Conservation (phyloP, 2,797 vertebrate species). For the Huso huso region DNA sequence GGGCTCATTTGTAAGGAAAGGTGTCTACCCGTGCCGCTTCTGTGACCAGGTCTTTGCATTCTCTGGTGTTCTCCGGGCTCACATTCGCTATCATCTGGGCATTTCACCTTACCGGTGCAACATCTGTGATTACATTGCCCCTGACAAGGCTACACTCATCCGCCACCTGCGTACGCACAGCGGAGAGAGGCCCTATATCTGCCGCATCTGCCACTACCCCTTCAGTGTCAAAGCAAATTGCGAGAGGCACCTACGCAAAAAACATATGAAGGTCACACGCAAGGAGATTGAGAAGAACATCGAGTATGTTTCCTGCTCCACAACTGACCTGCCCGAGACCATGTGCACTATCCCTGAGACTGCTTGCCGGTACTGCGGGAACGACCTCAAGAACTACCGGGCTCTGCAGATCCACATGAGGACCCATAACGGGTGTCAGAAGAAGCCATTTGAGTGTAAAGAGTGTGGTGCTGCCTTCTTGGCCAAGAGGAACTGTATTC, state of each 20-base stretch:
- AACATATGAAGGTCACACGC: slow-evolving; percentile 87
- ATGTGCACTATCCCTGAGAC: slow-evolving; percentile 58
- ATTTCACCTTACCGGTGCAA: slow-evolving; percentile 90
- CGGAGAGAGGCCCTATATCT: slow-evolving; percentile 89
- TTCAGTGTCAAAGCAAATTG: slow-evolving; percentile 98
- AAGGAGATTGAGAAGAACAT: slow-evolving; percentile 97
- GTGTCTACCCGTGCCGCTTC: slow-evolving; percentile 83
- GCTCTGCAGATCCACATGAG: slow-evolving; percentile 90
- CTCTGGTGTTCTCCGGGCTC: slow-evolving; percentile 82
- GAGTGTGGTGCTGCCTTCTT: slow-evolving; percentile 84
- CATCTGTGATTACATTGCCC: slow-evolving; percentile 90
- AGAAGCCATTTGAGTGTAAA: slow-evolving; percentile 87
- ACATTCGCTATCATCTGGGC: slow-evolving; percentile 88
- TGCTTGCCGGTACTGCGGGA: slow-evolving; percentile 77
- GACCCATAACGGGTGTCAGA: slow-evolving; percentile 81
- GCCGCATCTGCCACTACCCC: slow-evolving; percentile 91
- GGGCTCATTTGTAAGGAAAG: slow-evolving; percentile 53
- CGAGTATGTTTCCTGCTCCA: slow-evolving; percentile 76
- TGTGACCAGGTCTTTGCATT: slow-evolving; percentile 87
- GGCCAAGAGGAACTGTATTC: slow-evolving; percentile 88
- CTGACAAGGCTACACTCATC: slow-evolving; percentile 90
- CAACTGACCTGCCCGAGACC: slow-evolving; percentile 66
- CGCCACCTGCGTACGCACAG: slow-evolving; percentile 91
- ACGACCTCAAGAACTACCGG: slow-evolving; percentile 82
- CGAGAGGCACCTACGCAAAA: slow-evolving; percentile 92